Evolutionary conservation across 2,888 invertebrate genomes (phyloP), one percentile per base, ranked within the genome.

Genomic region (Tortrix viridana): DNA sequence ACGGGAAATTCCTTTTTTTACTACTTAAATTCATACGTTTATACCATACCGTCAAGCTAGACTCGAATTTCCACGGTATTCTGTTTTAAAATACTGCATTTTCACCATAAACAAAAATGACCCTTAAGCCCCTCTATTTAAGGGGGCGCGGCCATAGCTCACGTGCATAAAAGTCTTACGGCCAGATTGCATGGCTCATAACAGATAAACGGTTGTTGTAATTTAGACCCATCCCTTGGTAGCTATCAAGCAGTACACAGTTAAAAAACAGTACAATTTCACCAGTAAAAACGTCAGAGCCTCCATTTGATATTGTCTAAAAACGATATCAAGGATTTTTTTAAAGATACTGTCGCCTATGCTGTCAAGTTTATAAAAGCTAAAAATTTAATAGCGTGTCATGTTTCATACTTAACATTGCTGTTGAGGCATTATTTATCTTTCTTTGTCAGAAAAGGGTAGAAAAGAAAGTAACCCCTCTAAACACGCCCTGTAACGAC

Each of bases 131-230:
- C 46, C 57, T 41, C 58, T 41, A 38, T 52, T 53, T 41, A 47
- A 41, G 56, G 50, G 52, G 38, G 41, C 41, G 14, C 41, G 41
- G n/a, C 63, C 53, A 53, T 63, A 63, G 63, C 57, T 63, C 58
- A 63, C 63, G 64, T 60, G 64, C 64, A 57, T 64, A 64, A 64
- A 64, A 64, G 65, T 61, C 60, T 65, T 61, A 58, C 47, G 53
- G 53, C 75, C 81, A 84, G 83, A 85, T 86, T 86, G 86, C 85
- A 82, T 74, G 81, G 82, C 79, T 85, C 86, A 86, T 86, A 86
- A 85, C 82, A 85, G 86, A 86, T 86, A 86, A 86, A 86, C 84
- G 84, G 69, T 71, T 79, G 76, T 74, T 77, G 86, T 86, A 85
- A 82, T 81, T 86, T 81, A 79, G 79, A 75, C 72, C 78, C 70